Evolutionary conservation across 2,888 invertebrate species (phyloP).

Genomic region (Elmis aenea): DNA sequence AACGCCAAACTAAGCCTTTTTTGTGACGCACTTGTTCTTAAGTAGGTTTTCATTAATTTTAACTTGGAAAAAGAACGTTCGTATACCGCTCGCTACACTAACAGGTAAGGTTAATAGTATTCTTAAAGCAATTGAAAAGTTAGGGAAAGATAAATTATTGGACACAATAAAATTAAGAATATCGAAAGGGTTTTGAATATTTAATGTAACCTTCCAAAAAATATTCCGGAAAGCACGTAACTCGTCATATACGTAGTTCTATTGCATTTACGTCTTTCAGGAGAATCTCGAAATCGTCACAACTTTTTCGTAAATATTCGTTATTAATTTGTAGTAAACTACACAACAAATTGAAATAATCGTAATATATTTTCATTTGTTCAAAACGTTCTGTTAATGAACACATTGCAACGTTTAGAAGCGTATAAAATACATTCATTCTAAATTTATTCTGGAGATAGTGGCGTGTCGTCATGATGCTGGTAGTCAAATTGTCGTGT

Average conservation of each 20-base stretch:
- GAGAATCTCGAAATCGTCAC: conserved; percentile 6
- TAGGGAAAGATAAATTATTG: too few species aligned
- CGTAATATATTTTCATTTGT: conserved; percentile 7
- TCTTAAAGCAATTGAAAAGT: too few species aligned
- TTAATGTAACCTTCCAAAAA: too few species aligned
- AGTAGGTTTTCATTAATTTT: too few species aligned
- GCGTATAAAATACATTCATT: conserved; percentile 6
- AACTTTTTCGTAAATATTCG: conserved; percentile 5
- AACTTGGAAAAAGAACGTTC: too few species aligned
- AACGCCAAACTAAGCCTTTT: too few species aligned
- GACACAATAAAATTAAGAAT: too few species aligned
- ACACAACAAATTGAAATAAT: conserved; percentile 8
- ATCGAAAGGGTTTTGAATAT: too few species aligned
- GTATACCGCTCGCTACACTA: too few species aligned
- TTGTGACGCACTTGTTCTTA: too few species aligned
- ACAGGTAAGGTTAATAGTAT: too few species aligned
- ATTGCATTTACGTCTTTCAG: conserved; percentile 7
- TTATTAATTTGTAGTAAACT: conserved; percentile 6
- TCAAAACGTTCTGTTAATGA: conserved; percentile 10
- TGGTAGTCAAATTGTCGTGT: conserved; percentile 8
- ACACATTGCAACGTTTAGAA: conserved; percentile 8
- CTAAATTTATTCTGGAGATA: conserved; percentile 6
- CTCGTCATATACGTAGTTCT: conserved; percentile 4
- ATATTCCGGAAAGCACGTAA: conserved; percentile 7
- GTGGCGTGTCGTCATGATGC: conserved; percentile 5